Percentiles rank a stretch among this genome's conserved stretches.
These are phyloP conservation scores for Brenthis hecate DNA, from an alignment of 2,888 invertebrate genomes.

Conservation along the genomic window DNA sequence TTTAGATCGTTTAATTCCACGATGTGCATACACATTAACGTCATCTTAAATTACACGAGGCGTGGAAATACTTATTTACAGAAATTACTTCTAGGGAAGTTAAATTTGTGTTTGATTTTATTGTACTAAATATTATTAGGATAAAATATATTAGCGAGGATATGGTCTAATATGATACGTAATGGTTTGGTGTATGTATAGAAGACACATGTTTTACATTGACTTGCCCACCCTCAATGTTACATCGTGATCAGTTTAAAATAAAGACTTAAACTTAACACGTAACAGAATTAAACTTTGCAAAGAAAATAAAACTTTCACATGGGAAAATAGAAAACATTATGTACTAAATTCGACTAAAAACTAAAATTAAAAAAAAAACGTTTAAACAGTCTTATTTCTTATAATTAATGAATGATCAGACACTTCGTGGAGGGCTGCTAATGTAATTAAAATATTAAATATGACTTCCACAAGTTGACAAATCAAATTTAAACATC, in stretches of 20 bases:
- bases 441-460: slow-evolving; percentile 17
- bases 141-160: background rate
- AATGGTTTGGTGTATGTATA: no score
- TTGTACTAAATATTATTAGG: background rate
- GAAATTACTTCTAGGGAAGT: slow-evolving; percentile 7
- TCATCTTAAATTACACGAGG: slow-evolving; percentile 15
- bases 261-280: no score
- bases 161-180: no score
- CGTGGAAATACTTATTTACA: slow-evolving; percentile 16
- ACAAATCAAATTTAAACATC: slow-evolving; percentile 20
- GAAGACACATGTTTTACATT: no score
- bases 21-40: slow-evolving; percentile 21
- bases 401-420: slow-evolving; percentile 14
- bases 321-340: no score
- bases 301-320: no score
- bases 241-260: no score
- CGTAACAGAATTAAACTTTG: no score
- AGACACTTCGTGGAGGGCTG: slow-evolving; percentile 4
- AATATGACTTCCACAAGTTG: slow-evolving; percentile 20
- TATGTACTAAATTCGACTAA: no score
- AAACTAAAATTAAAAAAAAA: no score
- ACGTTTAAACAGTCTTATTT: no score
- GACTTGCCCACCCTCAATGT: no score
- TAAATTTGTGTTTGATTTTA: slow-evolving; percentile 10
- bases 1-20: slow-evolving; percentile 21